Evolutionary conservation across 2,797 vertebrate genomes (phyloP), one percentile per base, ranked within the genome.

Genomic region (Sphenodon punctatus): DNA sequence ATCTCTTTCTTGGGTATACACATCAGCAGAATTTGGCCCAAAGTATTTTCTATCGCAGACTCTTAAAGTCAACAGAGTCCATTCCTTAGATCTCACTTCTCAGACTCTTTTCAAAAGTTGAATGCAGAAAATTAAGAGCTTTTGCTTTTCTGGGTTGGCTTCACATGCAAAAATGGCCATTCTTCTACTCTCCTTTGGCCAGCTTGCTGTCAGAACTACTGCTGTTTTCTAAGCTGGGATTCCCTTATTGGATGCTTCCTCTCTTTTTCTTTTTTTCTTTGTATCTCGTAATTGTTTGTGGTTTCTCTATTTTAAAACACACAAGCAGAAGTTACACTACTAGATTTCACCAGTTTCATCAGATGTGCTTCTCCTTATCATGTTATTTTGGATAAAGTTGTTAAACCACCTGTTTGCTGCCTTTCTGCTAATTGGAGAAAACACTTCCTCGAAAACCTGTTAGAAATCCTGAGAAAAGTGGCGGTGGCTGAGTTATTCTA

Each of bases 81-180:
- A 72, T 80, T 30, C 61, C 74, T 78, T 64, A 13, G 32, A 60
- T 22, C 41, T 72, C 72, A 66, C 48, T 86, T 30, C n/a, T 51
- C 49, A 23, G 75, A 82, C 42, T 81, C 75, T 20, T 30, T 11
- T 2, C 7, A 27, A 64, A 23, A 23, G 43, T 39, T 10, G 19
- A 7, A 9, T 8, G 6, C 20, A 42, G 70, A 67, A 81, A 36
- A 36, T 49, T 10, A 67, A 67, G 38, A 9, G 25, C 64, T 80
- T 32, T 60, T 78, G 46, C 43, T 76, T 88, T 87, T 75, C 75
- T 51, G n/a, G n/a, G n/a, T n/a, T n/a, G n/a, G n/a, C n/a, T n/a
- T n/a, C n/a, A n/a, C n/a, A n/a, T n/a, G n/a, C n/a, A n/a, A n/a
- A n/a, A n/a, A n/a, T n/a, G n/a, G n/a, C n/a, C n/a, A n/a, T n/a